Evolutionary conservation across 2,113 vertebrate genomes (phyloP).

Genomic region (Cygnus atratus): DNA sequence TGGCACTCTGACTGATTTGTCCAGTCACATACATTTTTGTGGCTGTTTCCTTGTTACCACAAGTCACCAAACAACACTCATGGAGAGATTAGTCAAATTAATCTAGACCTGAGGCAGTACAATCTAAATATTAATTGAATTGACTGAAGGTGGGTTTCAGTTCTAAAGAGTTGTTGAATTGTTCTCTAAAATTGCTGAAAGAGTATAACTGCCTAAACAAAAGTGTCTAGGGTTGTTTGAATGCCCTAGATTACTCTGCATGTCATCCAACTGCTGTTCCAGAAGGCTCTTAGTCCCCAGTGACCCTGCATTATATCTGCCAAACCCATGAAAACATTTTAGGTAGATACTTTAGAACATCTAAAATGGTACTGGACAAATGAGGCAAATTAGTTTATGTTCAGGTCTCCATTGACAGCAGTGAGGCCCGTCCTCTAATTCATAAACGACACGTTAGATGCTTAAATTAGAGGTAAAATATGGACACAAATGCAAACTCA

Average conservation of each 20-base stretch:
- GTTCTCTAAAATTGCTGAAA: neutral
- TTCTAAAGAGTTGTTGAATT: neutral
- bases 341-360: neutral
- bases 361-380: neutral
- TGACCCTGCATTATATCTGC: neutral
- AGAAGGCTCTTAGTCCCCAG: neutral
- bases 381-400: neutral
- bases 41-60: neutral
- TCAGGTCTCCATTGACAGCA: neutral
- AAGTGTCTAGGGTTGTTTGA: neutral
- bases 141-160: neutral
- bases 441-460: neutral
- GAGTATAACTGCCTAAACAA: neutral
- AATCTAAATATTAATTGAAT: neutral
- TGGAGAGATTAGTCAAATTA: neutral
- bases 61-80: neutral
- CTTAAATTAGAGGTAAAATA: neutral
- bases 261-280: neutral
- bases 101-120: neutral
- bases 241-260: neutral
- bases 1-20: neutral
- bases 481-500: neutral
- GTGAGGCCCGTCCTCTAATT: neutral
- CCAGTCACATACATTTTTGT: neutral
- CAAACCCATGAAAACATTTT: neutral